These are phyloP conservation scores for Scolanthus callimorphus DNA, from an alignment of 92 coral and sea anemone genomes.

Conservation along the genomic window DNA sequence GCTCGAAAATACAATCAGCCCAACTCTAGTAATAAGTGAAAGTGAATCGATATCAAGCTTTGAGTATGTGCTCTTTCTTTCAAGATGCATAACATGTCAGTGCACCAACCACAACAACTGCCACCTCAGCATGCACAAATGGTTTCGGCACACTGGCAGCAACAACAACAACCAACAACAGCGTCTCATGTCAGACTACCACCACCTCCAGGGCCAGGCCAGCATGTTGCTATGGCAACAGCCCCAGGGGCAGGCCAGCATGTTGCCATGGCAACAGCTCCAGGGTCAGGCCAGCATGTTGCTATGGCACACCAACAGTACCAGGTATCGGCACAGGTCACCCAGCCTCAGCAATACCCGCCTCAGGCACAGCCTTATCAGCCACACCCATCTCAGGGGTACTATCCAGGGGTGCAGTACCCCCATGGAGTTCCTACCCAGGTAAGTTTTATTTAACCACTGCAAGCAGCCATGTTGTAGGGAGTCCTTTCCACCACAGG, in stretches of 20 bases:
- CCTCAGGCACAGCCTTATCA: constrained; percentile 48
- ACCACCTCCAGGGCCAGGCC: constrained; percentile 23
- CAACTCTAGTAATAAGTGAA: too few species aligned
- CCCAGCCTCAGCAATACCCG: constrained; percentile 52
- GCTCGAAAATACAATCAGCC: too few species aligned
- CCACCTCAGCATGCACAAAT: constrained; percentile 39
- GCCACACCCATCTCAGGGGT: constrained; percentile 41
- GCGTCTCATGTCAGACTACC: constrained; percentile 33
- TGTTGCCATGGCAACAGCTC: too few species aligned
- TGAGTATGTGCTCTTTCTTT: too few species aligned
- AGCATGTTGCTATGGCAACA: too few species aligned
- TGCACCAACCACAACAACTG: constrained; percentile 15
- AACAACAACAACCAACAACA: constrained; percentile 37
- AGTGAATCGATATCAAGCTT: too few species aligned
- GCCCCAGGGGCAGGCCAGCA: too few species aligned
- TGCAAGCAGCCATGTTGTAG: too few species aligned
- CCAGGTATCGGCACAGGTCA: constrained; percentile 16
- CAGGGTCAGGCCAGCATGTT: constrained; percentile 1
- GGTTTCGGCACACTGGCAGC: constrained; percentile 40
- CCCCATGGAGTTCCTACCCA: constrained; percentile 18
- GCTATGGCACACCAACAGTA: constrained; percentile 7
- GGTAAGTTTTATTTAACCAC: too few species aligned
- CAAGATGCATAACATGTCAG: too few species aligned
- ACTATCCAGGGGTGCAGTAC: constrained; percentile 45
- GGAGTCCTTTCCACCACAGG: too few species aligned